Percentiles rank a stretch among this genome's conserved stretches.
Conservation (phyloP, 2,888 invertebrate genomes). For the Bombyx huttoni region DNA sequence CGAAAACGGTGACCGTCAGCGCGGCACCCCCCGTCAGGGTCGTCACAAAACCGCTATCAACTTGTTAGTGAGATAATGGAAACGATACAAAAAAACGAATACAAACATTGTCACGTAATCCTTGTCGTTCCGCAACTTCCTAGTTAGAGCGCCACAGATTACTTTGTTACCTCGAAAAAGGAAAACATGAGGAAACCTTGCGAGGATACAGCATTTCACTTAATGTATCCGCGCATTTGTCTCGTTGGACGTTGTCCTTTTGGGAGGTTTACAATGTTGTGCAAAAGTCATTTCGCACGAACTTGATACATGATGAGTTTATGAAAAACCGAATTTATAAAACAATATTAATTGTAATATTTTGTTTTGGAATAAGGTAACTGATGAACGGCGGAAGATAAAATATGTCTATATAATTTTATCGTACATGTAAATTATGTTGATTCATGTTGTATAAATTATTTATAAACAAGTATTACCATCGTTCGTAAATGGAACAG, state of each 20-base stretch:
- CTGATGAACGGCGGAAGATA: constrained; percentile 1
- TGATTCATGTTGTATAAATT: background rate
- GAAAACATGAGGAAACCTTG: constrained; percentile 50
- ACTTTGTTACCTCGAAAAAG: constrained; percentile 37
- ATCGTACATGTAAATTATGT: no score
- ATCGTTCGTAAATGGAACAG: background rate
- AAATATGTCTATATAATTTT: no score
- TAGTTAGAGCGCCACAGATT: constrained; percentile 47
- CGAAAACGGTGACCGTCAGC: constrained; percentile 14
- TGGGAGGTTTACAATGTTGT: constrained; percentile 49
- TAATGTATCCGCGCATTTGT: constrained; percentile 52
- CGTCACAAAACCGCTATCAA: constrained; percentile 47
- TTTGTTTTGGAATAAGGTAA: background rate
- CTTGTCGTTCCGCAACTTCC: constrained; percentile 65
- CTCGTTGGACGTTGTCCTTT: constrained; percentile 47
- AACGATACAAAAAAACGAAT: constrained; percentile 43
- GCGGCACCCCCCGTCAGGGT: constrained; percentile 38
- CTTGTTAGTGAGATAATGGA: constrained; percentile 39
- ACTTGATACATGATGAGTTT: constrained; percentile 16
- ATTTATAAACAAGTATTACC: background rate
- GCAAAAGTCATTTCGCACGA: constrained; percentile 5
- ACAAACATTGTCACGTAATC: constrained; percentile 46
- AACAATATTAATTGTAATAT: background rate
- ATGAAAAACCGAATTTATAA: background rate
- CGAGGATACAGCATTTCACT: constrained; percentile 46